Percentiles rank a stretch among this genome's conserved stretches.
These are phyloP conservation scores for Drosophila mayaguana DNA, from an alignment of 2,888 invertebrate species.

Conservation along the genomic window DNA sequence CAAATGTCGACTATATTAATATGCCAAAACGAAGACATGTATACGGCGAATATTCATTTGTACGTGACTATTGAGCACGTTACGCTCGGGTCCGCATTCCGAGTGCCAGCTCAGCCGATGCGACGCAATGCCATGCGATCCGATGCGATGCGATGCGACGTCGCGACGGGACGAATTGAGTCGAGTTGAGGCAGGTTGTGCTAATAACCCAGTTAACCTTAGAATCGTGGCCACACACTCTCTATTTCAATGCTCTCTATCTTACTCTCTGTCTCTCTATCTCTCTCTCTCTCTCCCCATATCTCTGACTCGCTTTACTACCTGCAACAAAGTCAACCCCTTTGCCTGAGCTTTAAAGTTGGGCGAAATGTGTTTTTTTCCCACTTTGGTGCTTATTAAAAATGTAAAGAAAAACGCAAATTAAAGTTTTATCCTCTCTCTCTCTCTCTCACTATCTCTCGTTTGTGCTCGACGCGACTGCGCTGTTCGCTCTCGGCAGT, in stretches of 20 bases:
- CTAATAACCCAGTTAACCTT: slow-evolving; percentile 77
- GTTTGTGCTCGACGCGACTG: slow-evolving; percentile 18
- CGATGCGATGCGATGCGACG: slow-evolving; percentile 25
- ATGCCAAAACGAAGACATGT: slow-evolving; percentile 75
- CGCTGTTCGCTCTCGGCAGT: slow-evolving; percentile 23
- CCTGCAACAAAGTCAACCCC: slow-evolving; percentile 57
- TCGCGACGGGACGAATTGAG: slow-evolving; percentile 29
- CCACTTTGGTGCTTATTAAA: slow-evolving; percentile 64
- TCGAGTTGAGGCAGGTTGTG: slow-evolving; percentile 76
- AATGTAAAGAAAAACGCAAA: slow-evolving; percentile 65
- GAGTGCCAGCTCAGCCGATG: slow-evolving; percentile 9
- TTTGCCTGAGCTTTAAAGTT: slow-evolving; percentile 35
- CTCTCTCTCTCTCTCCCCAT: slow-evolving; percentile 12
- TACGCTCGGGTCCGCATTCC: slow-evolving; percentile 56
- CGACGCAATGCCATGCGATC: slow-evolving; percentile 17
- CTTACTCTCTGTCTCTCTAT: slow-evolving; percentile 9
- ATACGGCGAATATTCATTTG: slow-evolving; percentile 79
- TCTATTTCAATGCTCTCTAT: slow-evolving; percentile 44
- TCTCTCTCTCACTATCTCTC: slow-evolving; percentile 4
- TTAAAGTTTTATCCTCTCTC: slow-evolving; percentile 67
- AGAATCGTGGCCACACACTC: slow-evolving; percentile 38
- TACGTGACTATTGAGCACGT: slow-evolving; percentile 79
- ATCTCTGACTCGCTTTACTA: slow-evolving; percentile 7
- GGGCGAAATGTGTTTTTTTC: neutral
- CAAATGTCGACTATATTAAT: slow-evolving; percentile 78